phyloP scores from a whole-genome alignment of 1,140 invertebrate genomes.

The Pissodes strobi region DNA sequence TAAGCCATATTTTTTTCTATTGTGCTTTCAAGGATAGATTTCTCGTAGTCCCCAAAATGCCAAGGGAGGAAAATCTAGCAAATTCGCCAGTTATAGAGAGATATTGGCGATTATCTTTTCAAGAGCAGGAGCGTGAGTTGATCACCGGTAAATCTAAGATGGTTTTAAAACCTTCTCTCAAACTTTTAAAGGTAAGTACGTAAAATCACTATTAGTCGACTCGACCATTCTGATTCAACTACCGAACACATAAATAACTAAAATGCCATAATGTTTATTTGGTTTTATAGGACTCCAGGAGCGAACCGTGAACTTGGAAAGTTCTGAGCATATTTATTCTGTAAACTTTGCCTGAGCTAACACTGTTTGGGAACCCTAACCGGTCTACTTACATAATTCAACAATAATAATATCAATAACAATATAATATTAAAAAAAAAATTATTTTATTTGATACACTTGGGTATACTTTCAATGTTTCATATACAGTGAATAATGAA shows the following conservation, averaged over 20 bases:
- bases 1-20: neutral
- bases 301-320: no score
- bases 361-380: no score
- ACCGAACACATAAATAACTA: constrained; percentile 53
- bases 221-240: neutral
- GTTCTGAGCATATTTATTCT: no score
- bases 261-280: no score
- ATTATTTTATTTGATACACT: no score
- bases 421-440: no score
- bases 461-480: no score
- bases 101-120: constrained; percentile 51
- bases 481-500: no score
- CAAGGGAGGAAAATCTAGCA: constrained; percentile 7
- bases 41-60: constrained; percentile 41
- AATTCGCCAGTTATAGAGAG: neutral
- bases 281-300: no score
- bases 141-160: constrained; percentile 31
- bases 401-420: no score
- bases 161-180: constrained; percentile 43
- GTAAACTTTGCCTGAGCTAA: no score
- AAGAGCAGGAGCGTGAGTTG: constrained; percentile 48
- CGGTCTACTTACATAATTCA: no score
- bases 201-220: neutral
- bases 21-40: constrained; percentile 34
- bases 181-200: constrained; percentile 48